Evolutionary conservation across 2,888 invertebrate species (phyloP).

Genomic region (Drosophila limbata): DNA sequence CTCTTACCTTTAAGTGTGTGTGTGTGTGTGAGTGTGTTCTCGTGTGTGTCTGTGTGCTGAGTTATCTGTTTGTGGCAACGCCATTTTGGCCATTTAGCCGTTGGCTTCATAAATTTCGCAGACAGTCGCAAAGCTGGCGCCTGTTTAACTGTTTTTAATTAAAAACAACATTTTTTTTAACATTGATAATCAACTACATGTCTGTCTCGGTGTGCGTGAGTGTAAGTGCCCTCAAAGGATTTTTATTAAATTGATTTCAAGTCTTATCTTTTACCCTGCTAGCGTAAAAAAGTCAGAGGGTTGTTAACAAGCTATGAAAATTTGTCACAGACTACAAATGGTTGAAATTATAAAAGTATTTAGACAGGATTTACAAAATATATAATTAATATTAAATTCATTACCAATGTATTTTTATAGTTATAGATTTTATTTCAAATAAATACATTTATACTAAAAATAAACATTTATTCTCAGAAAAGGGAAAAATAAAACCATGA

Average conservation of each 20-base stretch:
- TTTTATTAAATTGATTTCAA: conserved; percentile 62
- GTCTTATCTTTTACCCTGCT: conserved; percentile 19
- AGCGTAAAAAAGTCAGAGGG: not conserved
- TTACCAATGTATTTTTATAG: no score
- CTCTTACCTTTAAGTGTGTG: conserved; percentile 18
- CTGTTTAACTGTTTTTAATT: conserved; percentile 75
- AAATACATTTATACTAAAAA: no score
- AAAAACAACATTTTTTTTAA: conserved; percentile 41
- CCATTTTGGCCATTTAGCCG: conserved; percentile 49
- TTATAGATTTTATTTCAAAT: no score
- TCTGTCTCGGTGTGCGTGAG: conserved; percentile 11
- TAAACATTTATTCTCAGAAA: no score
- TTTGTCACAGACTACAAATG: no score
- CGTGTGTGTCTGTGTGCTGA: conserved; percentile 18
- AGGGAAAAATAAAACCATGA: not conserved
- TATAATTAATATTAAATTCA: no score
- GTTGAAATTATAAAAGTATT: not conserved
- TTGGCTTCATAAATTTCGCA: conserved; percentile 63
- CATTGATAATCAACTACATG: conserved; percentile 42
- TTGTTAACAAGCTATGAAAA: no score
- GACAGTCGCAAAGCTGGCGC: conserved; percentile 62
- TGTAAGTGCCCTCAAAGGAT: conserved; percentile 29
- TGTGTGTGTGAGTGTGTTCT: conserved; percentile 29
- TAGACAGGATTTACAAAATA: not conserved
- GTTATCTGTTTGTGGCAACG: conserved; percentile 58